A percentile compares a stretch with the other conserved stretches of the same genome.
Evolutionary conservation across 2,797 vertebrate genomes (phyloP).

Genomic region (Denticeps clupeoides): DNA sequence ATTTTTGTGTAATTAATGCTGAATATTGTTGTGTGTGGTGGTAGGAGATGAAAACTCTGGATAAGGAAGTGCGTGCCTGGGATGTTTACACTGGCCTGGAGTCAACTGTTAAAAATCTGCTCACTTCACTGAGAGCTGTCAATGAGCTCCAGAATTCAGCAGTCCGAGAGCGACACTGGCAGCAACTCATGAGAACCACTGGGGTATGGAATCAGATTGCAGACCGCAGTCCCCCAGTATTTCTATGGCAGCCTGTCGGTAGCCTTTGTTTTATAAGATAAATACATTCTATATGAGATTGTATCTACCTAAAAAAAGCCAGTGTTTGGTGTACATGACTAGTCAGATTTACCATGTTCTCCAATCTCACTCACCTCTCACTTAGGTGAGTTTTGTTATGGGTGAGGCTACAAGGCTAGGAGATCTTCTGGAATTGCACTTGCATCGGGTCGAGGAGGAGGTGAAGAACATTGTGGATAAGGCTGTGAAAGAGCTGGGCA

Average conservation of each 20-base stretch:
- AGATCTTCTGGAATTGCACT: constrained; percentile 63
- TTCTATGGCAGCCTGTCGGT: too few species aligned
- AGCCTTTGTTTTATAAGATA: too few species aligned
- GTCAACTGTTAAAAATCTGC: constrained; percentile 54
- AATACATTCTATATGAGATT: too few species aligned
- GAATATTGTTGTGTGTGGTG: neutral
- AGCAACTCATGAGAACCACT: constrained; percentile 62
- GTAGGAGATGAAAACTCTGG: constrained; percentile 63
- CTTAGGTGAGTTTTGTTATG: constrained; percentile 64
- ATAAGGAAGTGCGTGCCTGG: constrained; percentile 61
- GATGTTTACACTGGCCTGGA: constrained; percentile 53
- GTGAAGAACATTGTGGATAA: constrained; percentile 69
- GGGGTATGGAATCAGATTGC: constrained; percentile 22
- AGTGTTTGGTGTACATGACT: too few species aligned
- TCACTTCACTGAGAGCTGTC: constrained; percentile 64
- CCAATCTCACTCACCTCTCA: too few species aligned
- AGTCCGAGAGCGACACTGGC: constrained; percentile 59
- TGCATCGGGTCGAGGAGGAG: constrained; percentile 65
- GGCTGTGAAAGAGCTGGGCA: constrained; percentile 63
- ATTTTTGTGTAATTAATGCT: neutral
- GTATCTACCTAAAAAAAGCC: too few species aligned
- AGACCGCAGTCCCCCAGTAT: too few species aligned
- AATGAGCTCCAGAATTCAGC: constrained; percentile 61
- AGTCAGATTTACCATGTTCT: too few species aligned
- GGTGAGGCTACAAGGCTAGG: constrained; percentile 59